Conservation (phyloP, 2,113 vertebrate species). For the Lepisosteus osseus region DNA sequence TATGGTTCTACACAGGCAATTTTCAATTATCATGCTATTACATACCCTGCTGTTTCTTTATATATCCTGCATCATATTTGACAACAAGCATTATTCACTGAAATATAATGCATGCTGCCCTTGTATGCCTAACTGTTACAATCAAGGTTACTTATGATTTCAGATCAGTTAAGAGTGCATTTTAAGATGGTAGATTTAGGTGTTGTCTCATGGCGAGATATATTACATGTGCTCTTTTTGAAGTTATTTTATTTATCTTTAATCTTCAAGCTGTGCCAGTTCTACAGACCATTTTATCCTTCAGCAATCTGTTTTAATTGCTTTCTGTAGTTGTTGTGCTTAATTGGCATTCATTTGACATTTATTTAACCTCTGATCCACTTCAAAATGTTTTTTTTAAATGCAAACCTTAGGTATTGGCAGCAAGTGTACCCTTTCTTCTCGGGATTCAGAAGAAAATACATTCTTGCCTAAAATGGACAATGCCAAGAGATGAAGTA, state of each 20-base stretch:
- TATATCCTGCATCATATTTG: not conserved
- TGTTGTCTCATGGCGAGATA: not conserved
- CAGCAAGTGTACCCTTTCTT: too few species aligned
- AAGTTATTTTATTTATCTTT: too few species aligned
- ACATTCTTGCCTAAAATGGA: too few species aligned
- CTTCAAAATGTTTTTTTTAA: not conserved
- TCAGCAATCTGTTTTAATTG: constrained; percentile 22
- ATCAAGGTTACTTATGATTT: not conserved
- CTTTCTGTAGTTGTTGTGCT: constrained; percentile 11
- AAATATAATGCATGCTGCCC: constrained; percentile 2
- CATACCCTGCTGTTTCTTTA: not conserved
- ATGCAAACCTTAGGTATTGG: too few species aligned
- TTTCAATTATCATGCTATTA: not conserved
- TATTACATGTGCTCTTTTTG: not conserved
- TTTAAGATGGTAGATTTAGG: not conserved
- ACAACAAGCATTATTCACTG: not conserved
- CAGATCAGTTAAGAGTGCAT: not conserved
- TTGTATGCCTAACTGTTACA: not conserved
- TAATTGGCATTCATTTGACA: not conserved
- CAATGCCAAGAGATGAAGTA: too few species aligned
- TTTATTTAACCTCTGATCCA: constrained; percentile 14
- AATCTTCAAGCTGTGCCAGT: not conserved
- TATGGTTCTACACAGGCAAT: not conserved
- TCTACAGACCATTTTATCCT: constrained; percentile 16
- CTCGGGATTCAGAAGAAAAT: too few species aligned